Conservation (phyloP, 2,797 vertebrate species). For the Tinamus major region DNA sequence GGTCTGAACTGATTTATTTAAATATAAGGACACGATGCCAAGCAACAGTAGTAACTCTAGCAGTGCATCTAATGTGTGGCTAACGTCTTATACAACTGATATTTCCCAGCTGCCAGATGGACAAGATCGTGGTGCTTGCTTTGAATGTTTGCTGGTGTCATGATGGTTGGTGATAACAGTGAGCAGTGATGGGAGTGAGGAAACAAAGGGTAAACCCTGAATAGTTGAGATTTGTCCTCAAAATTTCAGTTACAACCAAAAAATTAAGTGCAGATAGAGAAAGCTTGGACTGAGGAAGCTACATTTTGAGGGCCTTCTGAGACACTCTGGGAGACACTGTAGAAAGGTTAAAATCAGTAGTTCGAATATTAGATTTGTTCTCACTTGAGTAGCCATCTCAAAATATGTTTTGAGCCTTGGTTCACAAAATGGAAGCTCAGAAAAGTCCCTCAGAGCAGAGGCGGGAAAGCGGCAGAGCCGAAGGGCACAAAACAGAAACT, state of each 20-base stretch:
- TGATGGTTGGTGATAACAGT: neutral
- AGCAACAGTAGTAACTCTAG: neutral
- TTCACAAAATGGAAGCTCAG: neutral
- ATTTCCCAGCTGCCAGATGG: neutral
- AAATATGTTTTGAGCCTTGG: neutral
- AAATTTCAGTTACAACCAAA: neutral
- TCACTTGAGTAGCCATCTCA: neutral
- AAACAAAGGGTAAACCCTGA: neutral
- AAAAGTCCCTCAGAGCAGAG: neutral
- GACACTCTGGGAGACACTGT: neutral
- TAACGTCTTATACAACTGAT: neutral
- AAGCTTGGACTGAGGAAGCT: neutral
- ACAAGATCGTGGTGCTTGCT: fast-evolving
- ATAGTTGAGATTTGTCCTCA: neutral
- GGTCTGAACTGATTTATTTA: neutral
- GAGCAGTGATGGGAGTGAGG: neutral
- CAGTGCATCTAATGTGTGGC: fast-evolving
- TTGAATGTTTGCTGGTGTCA: neutral
- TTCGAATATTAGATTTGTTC: neutral
- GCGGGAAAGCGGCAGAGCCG: neutral
- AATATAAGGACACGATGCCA: neutral
- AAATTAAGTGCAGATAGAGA: neutral
- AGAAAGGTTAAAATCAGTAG: neutral
- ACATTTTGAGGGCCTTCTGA: neutral
- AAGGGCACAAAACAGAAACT: neutral